These are phyloP conservation scores for Drosophila paranaensis DNA, from an alignment of 2,888 invertebrate genomes.

Conservation along the genomic window DNA sequence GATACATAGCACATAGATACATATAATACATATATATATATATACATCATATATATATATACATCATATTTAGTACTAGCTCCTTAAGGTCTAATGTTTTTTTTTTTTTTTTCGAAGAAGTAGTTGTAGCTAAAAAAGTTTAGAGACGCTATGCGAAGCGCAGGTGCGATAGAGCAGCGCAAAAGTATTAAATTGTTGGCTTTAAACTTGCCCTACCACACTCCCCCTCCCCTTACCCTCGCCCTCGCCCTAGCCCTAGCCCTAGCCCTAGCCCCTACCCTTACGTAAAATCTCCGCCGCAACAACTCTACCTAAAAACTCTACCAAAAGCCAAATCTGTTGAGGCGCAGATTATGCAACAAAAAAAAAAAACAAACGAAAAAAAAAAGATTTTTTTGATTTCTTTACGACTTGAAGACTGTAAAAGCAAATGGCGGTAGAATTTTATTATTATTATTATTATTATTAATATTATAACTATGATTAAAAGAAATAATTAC, in stretches of 20 bases:
- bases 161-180: conserved; percentile 31
- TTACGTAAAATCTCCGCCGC: conserved; percentile 38
- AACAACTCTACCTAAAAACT: conserved; percentile 54
- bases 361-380: neutral
- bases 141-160: conserved; percentile 74
- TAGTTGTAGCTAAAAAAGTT: conserved; percentile 65
- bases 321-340: conserved; percentile 60
- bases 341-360: conserved; percentile 45
- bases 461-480: conserved; percentile 23
- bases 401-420: conserved; percentile 76
- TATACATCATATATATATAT: conserved; percentile 8
- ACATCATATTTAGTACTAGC: conserved; percentile 31
- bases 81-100: conserved; percentile 26
- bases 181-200: conserved; percentile 73
- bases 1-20: conserved; percentile 30
- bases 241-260: conserved; percentile 1
- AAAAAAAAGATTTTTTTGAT: conserved; percentile 49
- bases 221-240: neutral
- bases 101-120: conserved; percentile 50
- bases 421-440: conserved; percentile 73
- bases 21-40: conserved; percentile 9
- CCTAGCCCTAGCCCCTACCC: too few species aligned
- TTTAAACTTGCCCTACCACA: conserved; percentile 51
- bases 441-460: conserved; percentile 46
- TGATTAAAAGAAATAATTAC: conserved; percentile 30